These are phyloP conservation scores for Pachypsylla venusta DNA, from an alignment of 1,140 invertebrate genomes.

Conservation along the genomic window DNA sequence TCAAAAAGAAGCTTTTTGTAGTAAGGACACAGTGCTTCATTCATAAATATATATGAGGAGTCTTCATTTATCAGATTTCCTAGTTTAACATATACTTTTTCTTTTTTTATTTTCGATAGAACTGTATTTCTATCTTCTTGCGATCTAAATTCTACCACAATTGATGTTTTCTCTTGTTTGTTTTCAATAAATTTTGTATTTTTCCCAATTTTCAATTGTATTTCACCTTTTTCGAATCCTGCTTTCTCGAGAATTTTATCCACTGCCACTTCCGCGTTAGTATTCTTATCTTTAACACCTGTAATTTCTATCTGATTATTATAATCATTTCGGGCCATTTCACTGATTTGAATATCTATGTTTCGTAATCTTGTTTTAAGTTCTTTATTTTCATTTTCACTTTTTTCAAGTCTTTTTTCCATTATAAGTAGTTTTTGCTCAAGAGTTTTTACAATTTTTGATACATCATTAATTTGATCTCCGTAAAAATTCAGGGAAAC, in stretches of 20 bases:
- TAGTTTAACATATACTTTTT: neutral
- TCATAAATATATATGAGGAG: neutral
- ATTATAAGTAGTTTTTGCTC: neutral
- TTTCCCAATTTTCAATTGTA: neutral
- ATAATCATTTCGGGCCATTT: neutral
- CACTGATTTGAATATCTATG: neutral
- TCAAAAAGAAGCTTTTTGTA: neutral
- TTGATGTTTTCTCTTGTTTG: neutral
- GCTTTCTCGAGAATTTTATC: neutral
- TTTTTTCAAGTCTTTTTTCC: neutral
- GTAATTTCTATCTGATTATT: neutral
- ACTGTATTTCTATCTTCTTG: neutral
- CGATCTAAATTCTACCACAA: neutral
- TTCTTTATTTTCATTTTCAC: neutral
- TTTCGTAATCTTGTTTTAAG: constrained; percentile 3
- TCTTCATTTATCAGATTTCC: neutral
- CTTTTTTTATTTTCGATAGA: neutral
- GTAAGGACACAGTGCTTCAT: neutral
- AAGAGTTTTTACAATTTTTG: neutral
- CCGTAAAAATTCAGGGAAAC: neutral
- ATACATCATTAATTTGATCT: neutral
- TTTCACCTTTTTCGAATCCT: neutral
- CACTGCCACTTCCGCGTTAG: neutral
- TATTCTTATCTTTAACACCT: neutral
- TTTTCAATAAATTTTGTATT: neutral